Evolutionary conservation across 2,888 invertebrate species (phyloP).

Genomic region (Ceratothoa steindachneri): DNA sequence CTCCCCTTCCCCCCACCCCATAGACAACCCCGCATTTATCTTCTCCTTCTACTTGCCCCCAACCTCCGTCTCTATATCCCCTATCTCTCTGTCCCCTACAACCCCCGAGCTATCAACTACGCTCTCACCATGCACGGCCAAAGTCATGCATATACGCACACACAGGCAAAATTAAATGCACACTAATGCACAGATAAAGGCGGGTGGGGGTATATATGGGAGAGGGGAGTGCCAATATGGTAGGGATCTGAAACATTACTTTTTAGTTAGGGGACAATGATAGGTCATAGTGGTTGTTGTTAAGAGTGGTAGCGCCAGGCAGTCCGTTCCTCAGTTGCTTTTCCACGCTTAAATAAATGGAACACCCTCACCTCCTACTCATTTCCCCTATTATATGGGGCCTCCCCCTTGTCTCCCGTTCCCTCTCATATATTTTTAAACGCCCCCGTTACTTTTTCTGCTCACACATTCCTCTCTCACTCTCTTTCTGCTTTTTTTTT

Average conservation of each 20-base stretch:
- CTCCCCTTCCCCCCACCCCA: background rate
- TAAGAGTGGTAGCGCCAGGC: background rate
- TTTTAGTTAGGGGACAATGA: background rate
- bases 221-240: background rate
- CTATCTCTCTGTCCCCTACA: background rate
- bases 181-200: background rate
- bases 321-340: background rate
- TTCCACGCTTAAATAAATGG: background rate
- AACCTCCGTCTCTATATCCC: too few relatives aligned
- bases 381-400: background rate
- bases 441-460: background rate
- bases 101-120: background rate
- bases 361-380: too few relatives aligned
- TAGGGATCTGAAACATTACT: too few relatives aligned
- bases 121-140: slow-evolving; percentile 5
- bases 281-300: slow-evolving; percentile 8
- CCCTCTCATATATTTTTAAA: background rate
- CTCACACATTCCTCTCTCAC: background rate
- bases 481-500: background rate
- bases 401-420: background rate
- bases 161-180: slow-evolving; percentile 7
- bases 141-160: slow-evolving; percentile 2
- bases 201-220: background rate
- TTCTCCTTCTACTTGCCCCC: background rate
- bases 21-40: slow-evolving; percentile 11